phyloP scores from a whole-genome alignment of 2,113 vertebrate genomes.

The Corvus hawaiiensis region DNA sequence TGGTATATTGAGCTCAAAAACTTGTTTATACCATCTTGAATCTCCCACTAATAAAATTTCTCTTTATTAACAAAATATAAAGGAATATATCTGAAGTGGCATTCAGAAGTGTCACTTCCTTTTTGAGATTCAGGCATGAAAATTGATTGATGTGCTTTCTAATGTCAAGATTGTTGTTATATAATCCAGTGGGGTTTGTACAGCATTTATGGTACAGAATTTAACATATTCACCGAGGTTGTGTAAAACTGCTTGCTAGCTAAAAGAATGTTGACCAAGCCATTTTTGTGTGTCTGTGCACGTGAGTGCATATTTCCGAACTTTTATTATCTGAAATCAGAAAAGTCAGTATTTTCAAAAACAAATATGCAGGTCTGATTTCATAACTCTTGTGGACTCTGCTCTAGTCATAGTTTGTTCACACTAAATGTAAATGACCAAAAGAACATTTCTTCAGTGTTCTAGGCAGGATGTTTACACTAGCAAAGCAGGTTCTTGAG shows the following conservation, averaged over 20 bases:
- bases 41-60: not conserved
- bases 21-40: slow-evolving; percentile 33
- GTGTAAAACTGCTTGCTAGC: not conserved
- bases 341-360: not conserved
- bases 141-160: not conserved
- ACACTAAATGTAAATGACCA: not conserved
- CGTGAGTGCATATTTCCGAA: not conserved
- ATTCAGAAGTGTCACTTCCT: not conserved
- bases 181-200: not conserved
- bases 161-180: not conserved
- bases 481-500: not conserved
- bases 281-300: not conserved
- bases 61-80: slow-evolving; percentile 26
- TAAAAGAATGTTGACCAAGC: not conserved
- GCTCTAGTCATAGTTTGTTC: not conserved
- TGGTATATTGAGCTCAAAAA: slow-evolving; percentile 31
- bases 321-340: not conserved
- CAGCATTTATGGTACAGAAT: not conserved
- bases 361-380: not conserved
- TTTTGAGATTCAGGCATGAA: not conserved
- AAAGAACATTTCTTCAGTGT: not conserved
- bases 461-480: not conserved
- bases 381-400: not conserved
- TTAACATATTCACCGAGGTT: not conserved
- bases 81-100: not conserved